Conservation (phyloP, 2,888 invertebrate genomes). For the Globia sparganii region DNA sequence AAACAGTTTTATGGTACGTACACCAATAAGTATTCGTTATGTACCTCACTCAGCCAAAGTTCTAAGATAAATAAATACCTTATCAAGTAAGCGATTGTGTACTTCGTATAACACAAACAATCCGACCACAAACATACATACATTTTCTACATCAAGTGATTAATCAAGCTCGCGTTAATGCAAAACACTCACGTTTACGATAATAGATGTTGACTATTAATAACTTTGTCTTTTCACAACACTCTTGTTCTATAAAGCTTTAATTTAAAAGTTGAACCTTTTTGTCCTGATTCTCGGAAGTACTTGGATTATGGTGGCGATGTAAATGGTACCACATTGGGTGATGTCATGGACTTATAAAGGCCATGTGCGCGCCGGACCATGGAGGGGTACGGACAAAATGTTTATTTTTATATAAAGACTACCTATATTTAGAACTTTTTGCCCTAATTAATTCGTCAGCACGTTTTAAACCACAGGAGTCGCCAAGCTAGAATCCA, state of each 20-base stretch:
- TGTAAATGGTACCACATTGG: conserved; percentile 74
- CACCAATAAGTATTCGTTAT: background rate
- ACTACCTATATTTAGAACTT: conserved; percentile 44
- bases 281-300: conserved; percentile 72
- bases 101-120: conserved; percentile 1
- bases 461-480: conserved; percentile 8
- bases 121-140: background rate
- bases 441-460: conserved; percentile 45
- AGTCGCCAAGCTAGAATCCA: conserved; percentile 1
- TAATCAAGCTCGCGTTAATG: conserved; percentile 46
- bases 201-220: conserved; percentile 42
- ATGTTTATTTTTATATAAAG: conserved; percentile 64
- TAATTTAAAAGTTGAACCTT: conserved; percentile 20
- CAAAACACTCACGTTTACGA: conserved; percentile 46
- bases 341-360: conserved; percentile 78
- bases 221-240: conserved; percentile 35
- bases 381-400: conserved; percentile 72
- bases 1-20: background rate
- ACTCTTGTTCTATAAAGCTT: conserved; percentile 32
- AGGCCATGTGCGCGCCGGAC: conserved; percentile 78
- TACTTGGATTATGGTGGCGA: conserved; percentile 62
- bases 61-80: background rate
- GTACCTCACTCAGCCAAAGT: background rate
- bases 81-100: background rate
- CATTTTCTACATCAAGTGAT: conserved; percentile 39